These are phyloP conservation scores for Neoniphon sammara DNA, from an alignment of 2,797 vertebrate species.

Conservation along the genomic window DNA sequence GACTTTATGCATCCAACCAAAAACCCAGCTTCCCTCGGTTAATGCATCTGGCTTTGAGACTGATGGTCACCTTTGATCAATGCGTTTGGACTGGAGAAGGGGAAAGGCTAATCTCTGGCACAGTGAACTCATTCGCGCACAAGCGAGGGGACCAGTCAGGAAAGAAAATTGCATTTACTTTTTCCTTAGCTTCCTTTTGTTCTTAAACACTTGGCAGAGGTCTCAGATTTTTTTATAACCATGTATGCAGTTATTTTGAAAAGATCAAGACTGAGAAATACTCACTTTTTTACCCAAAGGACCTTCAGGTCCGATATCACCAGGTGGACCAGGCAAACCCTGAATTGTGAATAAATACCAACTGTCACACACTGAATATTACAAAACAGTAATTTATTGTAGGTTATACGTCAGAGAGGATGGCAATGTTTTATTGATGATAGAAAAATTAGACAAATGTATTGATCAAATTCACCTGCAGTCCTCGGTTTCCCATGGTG, in stretches of 20 bases:
- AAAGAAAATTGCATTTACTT: constrained; percentile 3
- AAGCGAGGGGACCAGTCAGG: not conserved
- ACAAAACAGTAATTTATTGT: not conserved
- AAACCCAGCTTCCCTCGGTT: not conserved
- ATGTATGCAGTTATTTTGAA: constrained; percentile 6
- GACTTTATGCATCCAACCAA: constrained; percentile 4
- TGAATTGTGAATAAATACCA: constrained; percentile 51
- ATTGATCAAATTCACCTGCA: constrained; percentile 80
- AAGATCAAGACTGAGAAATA: constrained; percentile 16
- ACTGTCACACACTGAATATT: not conserved
- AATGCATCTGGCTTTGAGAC: constrained; percentile 49
- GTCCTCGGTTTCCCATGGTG: constrained; percentile 84
- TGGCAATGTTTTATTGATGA: not conserved
- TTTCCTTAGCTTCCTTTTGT: constrained; percentile 10
- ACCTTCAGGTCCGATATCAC: constrained; percentile 87
- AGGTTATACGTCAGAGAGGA: not conserved
- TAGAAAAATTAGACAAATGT: not conserved
- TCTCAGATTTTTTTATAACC: constrained; percentile 1
- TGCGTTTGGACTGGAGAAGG: not conserved
- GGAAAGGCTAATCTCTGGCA: constrained; percentile 16
- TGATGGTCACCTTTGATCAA: constrained; percentile 47
- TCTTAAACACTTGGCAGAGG: constrained; percentile 6
- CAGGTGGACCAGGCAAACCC: constrained; percentile 86
- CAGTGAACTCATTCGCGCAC: constrained; percentile 14
- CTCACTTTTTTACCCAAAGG: constrained; percentile 87